Evolutionary conservation across 2,888 invertebrate genomes (phyloP), one percentile per base, ranked within the genome.

Genomic region (Sympetrum striolatum): DNA sequence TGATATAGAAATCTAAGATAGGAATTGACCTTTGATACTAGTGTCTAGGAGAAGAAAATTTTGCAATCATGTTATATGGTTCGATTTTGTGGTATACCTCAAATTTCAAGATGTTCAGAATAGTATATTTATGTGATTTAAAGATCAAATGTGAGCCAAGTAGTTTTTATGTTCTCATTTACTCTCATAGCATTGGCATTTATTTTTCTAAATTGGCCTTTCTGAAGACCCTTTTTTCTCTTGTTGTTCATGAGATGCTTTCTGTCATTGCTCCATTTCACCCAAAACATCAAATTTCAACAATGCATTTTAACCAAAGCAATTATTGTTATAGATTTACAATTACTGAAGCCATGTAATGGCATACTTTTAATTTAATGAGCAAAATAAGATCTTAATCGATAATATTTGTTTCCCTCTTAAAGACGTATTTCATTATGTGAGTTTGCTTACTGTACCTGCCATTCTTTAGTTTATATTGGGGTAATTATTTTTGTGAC

Each of bases 271-370:
- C 86, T 60, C 31, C 31, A 39, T 86, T 39, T 60, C 39, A 37
- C 37, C 86, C 10, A 1, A 31, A 31, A 14, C 73, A 53, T 73
- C 31, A 31, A 73, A 73, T 73, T 73, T 64, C 60, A 64, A 86
- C 58, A 86, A 86, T 86, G 86, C 60, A 86, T 86, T 86, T 86
- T 86, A 86, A 86, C 86, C 86, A 86, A 86, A 86, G 86, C 58
- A 82, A 82, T 58, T n/a, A 86, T 86, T 37, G 37, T 86, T 86
- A 86, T 86, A 37, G 60, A 58, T 86, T 60, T 39, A 60, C n/a
- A 86, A 22, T 60, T 86, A 64, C 37, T 86, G 22, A 37, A 58
- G 86, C 60, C 86, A 86, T 86, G 22, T n/a, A 60, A 86, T 86
- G 86, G 31, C 86, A 37, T 37, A 64, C 64, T 58, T 86, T 86